phyloP scores from a whole-genome alignment of 2,797 vertebrate genomes.

The Nyctalus aviator region DNA sequence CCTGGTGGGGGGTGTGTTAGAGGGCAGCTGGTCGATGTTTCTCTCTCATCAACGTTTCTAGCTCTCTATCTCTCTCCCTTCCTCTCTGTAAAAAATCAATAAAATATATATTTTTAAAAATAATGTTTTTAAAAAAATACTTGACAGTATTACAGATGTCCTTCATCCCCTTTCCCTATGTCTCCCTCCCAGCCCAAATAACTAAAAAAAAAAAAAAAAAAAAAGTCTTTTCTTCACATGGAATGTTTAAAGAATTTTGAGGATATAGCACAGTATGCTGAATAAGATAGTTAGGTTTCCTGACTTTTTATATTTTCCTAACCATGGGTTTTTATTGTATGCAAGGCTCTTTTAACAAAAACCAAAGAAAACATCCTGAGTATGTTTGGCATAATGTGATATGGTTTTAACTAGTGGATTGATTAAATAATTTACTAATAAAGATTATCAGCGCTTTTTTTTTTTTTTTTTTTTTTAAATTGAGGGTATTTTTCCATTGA shows the following conservation, averaged over 20 bases:
- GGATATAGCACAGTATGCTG: background rate
- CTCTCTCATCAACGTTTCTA: no score
- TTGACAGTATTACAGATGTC: background rate
- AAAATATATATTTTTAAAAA: no score
- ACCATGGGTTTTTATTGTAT: background rate
- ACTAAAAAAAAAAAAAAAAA: background rate
- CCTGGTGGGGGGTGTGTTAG: no score
- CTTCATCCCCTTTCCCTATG: background rate
- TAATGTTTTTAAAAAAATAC: no score
- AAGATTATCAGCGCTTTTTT: background rate
- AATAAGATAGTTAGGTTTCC: background rate
- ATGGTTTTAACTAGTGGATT: slow-evolving; percentile 3
- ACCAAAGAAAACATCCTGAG: background rate
- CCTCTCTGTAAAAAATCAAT: no score
- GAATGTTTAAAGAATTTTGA: slow-evolving; percentile 21
- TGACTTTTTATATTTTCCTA: background rate
- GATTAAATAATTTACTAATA: background rate
- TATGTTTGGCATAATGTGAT: background rate
- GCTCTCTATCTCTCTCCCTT: no score
- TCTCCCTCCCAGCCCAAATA: background rate
- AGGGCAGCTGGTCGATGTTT: no score
- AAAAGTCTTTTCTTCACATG: background rate
- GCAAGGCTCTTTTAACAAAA: background rate
- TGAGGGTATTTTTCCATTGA: no score
- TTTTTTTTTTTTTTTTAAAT: no score